A percentile compares a stretch with the other conserved stretches of the same genome.
phyloP scores from a whole-genome alignment of 1,140 invertebrate species.

The Archivesica marissinica region DNA sequence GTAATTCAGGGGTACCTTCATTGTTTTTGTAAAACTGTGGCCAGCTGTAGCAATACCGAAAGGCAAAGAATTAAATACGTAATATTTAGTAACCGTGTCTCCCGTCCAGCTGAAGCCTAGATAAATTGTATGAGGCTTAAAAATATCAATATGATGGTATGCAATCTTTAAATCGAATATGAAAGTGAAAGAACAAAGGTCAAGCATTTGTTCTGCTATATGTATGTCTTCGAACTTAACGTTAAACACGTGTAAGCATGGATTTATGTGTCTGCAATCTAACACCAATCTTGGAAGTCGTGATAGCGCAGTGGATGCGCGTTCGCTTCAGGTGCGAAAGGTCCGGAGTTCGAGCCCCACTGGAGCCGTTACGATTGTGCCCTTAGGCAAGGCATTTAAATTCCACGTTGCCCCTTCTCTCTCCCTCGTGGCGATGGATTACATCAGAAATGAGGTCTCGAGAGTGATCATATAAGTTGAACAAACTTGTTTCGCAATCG shows the following conservation, averaged over 20 bases:
- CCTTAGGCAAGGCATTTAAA: no score
- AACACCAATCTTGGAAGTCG: no score
- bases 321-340: no score
- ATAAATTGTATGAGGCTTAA: constrained; percentile 6
- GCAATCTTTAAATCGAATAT: constrained; percentile 48
- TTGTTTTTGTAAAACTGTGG: constrained; percentile 56
- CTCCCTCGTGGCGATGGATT: no score
- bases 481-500: no score
- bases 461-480: no score
- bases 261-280: constrained; percentile 29
- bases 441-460: no score
- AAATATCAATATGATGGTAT: constrained; percentile 55
- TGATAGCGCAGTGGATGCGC: no score
- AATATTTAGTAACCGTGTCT: constrained; percentile 8
- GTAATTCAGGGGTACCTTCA: constrained; percentile 41
- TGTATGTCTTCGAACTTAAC: constrained; percentile 39
- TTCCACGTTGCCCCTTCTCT: no score
- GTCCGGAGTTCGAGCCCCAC: no score
- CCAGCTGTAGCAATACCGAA: constrained; percentile 54
- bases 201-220: constrained; percentile 24
- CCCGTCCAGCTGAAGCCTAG: constrained; percentile 35
- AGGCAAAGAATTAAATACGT: constrained; percentile 44
- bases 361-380: no score
- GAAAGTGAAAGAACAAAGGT: constrained; percentile 34
- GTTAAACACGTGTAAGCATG: constrained; percentile 20